Percentiles rank a stretch among this genome's conserved stretches.
These are phyloP conservation scores for Brienomyrus longianalis DNA, from an alignment of 2,113 vertebrate species.

Conservation along the genomic window DNA sequence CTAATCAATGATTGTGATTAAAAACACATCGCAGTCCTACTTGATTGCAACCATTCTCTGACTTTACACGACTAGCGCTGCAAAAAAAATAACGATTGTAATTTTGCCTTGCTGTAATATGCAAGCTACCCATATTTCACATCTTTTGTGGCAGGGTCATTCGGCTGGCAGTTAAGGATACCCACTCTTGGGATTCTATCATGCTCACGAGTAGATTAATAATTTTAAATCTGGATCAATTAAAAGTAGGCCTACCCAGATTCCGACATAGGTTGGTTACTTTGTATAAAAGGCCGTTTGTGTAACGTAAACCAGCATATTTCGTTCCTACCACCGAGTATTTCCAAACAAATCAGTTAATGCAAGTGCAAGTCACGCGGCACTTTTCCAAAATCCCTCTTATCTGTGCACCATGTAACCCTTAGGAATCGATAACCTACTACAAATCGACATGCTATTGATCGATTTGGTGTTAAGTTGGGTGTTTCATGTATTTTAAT, in stretches of 20 bases:
- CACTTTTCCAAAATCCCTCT: neutral
- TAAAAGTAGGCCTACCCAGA: neutral
- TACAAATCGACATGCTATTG: neutral
- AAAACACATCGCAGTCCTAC: neutral
- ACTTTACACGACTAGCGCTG: neutral
- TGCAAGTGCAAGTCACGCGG: neutral
- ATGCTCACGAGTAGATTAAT: neutral
- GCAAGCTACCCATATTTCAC: neutral
- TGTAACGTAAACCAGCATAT: neutral
- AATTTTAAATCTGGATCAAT: neutral
- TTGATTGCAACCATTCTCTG: neutral
- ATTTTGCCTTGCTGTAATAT: neutral
- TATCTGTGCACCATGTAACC: neutral
- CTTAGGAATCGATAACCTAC: neutral
- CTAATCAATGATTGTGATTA: neutral
- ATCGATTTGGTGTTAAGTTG: neutral
- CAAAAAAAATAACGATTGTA: neutral
- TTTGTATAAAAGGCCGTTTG: neutral
- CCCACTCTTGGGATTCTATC: neutral
- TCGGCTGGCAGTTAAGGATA: neutral
- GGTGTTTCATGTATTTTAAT: neutral
- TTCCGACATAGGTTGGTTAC: neutral
- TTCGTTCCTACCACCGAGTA: neutral
- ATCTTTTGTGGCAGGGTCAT: neutral
- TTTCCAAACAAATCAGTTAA: neutral